These are phyloP conservation scores for Syndactyla subalaris DNA, from an alignment of 2,797 vertebrate species.

Conservation along the genomic window DNA sequence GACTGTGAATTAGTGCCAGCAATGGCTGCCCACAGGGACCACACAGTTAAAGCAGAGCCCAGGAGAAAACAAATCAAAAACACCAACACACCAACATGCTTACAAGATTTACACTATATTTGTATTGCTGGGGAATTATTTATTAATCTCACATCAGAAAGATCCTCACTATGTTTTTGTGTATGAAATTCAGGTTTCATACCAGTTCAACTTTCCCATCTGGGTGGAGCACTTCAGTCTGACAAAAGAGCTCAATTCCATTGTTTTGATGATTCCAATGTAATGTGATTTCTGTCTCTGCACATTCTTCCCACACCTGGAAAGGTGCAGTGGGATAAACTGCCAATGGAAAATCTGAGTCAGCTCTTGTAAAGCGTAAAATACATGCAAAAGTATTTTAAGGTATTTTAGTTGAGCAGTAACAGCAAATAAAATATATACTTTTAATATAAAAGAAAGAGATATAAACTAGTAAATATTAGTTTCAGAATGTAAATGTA, in stretches of 20 bases:
- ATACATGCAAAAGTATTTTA: background rate
- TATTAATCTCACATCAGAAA: background rate
- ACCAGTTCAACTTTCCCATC: constrained; percentile 59
- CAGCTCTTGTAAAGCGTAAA: background rate
- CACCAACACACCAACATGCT: background rate
- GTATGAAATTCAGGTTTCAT: constrained; percentile 16
- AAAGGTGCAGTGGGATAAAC: constrained; percentile 67
- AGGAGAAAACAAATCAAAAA: background rate
- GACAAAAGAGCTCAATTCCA: constrained; percentile 59
- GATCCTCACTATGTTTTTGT: background rate
- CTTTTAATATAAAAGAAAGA: background rate
- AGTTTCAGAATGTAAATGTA: background rate
- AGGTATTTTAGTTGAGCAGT: background rate
- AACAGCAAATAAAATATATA: background rate
- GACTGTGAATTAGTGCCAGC: background rate
- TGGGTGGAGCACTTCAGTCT: constrained; percentile 42
- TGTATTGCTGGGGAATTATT: background rate
- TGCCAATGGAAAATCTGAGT: constrained; percentile 39
- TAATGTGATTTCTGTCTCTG: constrained; percentile 41
- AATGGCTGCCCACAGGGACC: background rate
- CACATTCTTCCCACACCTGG: background rate
- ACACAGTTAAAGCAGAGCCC: background rate
- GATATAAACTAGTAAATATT: background rate
- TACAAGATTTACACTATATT: background rate
- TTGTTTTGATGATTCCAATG: constrained; percentile 49